Conservation (phyloP, 2,888 invertebrate genomes). For the Protonemura montana region DNA sequence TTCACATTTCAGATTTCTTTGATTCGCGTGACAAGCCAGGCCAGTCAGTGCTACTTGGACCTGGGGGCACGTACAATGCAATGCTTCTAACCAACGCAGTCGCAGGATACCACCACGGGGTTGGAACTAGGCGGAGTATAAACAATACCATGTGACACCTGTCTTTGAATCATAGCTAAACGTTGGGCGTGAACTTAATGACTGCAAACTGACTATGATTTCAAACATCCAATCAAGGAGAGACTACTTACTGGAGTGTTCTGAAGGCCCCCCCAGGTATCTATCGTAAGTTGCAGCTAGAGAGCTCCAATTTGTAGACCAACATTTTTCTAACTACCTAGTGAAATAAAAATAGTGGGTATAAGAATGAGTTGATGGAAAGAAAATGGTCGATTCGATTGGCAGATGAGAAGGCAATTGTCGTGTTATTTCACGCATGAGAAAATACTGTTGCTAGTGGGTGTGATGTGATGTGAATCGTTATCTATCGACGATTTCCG, state of each 20-base stretch:
- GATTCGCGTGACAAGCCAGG: background rate
- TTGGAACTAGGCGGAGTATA: slow-evolving; percentile 20
- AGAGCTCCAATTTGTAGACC: background rate
- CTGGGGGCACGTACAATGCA: background rate
- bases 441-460: background rate
- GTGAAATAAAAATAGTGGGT: background rate
- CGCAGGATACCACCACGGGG: background rate
- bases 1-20: background rate
- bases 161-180: slow-evolving; percentile 35
- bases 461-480: slow-evolving; percentile 12
- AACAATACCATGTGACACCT: slow-evolving; percentile 39
- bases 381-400: background rate
- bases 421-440: background rate
- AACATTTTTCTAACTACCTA: background rate
- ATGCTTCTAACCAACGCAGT: background rate
- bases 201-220: background rate
- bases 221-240: background rate
- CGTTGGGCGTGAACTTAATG: slow-evolving; percentile 29
- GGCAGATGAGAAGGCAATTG: background rate
- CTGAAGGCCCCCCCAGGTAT: background rate
- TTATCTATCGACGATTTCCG: slow-evolving; percentile 7
- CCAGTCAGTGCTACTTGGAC: background rate
- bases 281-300: background rate
- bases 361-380: background rate
- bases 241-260: background rate